Conservation (phyloP, 2,888 invertebrate species). For the Chrysomela aeneicollis region DNA sequence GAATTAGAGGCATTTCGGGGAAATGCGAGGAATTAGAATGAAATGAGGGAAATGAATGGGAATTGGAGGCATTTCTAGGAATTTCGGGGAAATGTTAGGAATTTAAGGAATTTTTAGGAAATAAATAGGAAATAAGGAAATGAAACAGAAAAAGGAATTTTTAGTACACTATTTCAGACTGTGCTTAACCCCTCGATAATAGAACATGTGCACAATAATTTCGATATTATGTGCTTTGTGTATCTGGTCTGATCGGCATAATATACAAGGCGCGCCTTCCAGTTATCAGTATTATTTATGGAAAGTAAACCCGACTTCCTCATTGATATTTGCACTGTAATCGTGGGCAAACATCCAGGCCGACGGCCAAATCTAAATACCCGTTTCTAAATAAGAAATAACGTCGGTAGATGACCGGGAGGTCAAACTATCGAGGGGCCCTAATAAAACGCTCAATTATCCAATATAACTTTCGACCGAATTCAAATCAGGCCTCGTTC, state of each 20-base stretch:
- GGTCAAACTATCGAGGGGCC: constrained; percentile 17
- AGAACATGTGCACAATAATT: background rate
- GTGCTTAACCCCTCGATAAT: too few relatives aligned
- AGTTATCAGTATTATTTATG: constrained; percentile 24
- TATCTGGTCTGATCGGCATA: background rate
- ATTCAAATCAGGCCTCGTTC: constrained; percentile 24
- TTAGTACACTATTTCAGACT: too few relatives aligned
- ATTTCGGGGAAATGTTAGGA: too few relatives aligned
- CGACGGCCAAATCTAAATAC: constrained; percentile 23
- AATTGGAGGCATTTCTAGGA: too few relatives aligned
- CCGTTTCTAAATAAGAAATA: constrained; percentile 23
- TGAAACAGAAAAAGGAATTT: too few relatives aligned
- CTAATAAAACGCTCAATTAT: constrained; percentile 5
- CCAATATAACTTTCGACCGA: constrained; percentile 6
- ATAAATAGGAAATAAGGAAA: too few relatives aligned
- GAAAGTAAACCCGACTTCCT: constrained; percentile 28
- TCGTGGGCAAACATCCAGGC: constrained; percentile 14
- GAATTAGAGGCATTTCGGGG: too few relatives aligned
- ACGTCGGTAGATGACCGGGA: constrained; percentile 22
- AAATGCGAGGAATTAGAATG: too few relatives aligned
- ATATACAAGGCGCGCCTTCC: background rate
- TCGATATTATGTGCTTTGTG: background rate
- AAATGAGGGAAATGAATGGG: too few relatives aligned
- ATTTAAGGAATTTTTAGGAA: too few relatives aligned
- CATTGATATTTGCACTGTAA: constrained; percentile 27